Evolutionary conservation across 2,113 vertebrate genomes (phyloP), one percentile per base, ranked within the genome.

Genomic region (Acrocephalus arundinaceus): DNA sequence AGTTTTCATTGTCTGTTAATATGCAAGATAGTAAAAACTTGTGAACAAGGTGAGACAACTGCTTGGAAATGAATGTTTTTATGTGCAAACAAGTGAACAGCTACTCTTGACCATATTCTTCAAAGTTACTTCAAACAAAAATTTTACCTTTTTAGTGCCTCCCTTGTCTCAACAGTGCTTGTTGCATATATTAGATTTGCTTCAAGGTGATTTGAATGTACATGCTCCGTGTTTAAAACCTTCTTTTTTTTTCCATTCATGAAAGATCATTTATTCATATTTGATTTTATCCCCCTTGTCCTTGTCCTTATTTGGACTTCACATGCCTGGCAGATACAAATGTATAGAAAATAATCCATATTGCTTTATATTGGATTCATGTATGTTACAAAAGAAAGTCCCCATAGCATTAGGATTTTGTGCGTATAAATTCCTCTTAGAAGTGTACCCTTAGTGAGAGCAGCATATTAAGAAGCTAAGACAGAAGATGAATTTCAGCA

Each of bases 191-290:
- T 95, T 96, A 96, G 51, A 71, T 59, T 78, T 84, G 37, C 33
- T 95, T 95, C 92, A 95, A 94, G 95, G 96, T 95, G 87, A 86
- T 91, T 94, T 95, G 85, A 96, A 96, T 85, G 89, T 93, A 95
- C 93, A 87, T 37, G 39, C 41, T 79, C n/a, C 1, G 2, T 76
- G 59, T 91, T 93, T 91, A 70, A 96, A 94, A 95, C 65, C 24
- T 37, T 77, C 58, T 87, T 93, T 54, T 89, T 89, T 39, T 91
- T 95, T 93, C 48, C 30, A 48, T 77, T 91, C 39, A 31, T 90
- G 55, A 88, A 96, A 91, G 87, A 83, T 73, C 49, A 74, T 94
- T 90, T 96, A 85, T 95, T 93, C 85, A 77, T 76, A 89, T 85
- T 82, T 95, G 71, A 96, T 93, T 96, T 85, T 76, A 74, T 80